A percentile compares a stretch with the other conserved stretches of the same genome.
phyloP scores from a whole-genome alignment of 1,140 invertebrate species.

The Drosophila saltans region DNA sequence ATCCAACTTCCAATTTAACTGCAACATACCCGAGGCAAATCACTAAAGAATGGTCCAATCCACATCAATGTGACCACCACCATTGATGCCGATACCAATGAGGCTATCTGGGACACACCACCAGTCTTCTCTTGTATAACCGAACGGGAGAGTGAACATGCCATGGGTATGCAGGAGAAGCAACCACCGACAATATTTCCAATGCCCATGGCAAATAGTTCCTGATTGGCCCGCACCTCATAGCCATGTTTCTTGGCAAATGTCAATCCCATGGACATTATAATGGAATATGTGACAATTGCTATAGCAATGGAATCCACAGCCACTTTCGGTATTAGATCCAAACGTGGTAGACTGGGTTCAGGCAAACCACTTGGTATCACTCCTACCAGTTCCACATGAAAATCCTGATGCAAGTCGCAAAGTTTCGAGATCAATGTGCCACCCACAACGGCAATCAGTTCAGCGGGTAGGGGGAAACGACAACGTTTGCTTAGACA shows the following conservation, averaged over 20 bases:
- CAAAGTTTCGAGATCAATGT: constrained; percentile 87
- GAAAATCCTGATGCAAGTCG: constrained; percentile 64
- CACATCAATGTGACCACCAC: constrained; percentile 91
- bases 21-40: constrained; percentile 88
- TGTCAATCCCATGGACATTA: constrained; percentile 96
- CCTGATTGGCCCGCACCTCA: constrained; percentile 95
- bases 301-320: constrained; percentile 88
- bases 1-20: neutral
- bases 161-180: constrained; percentile 93
- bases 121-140: constrained; percentile 91
- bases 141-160: constrained; percentile 92
- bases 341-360: constrained; percentile 83
- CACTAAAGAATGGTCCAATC: constrained; percentile 93
- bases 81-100: constrained; percentile 88
- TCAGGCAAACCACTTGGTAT: constrained; percentile 89
- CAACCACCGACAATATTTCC: constrained; percentile 92
- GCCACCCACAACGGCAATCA: constrained; percentile 91
- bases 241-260: constrained; percentile 95
- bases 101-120: constrained; percentile 91
- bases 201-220: constrained; percentile 90
- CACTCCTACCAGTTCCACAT: constrained; percentile 86
- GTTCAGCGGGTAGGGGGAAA: constrained; percentile 94
- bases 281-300: constrained; percentile 95
- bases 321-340: constrained; percentile 83
- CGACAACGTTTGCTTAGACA: constrained; percentile 88